Base-by-base conservation (phyloP, 2,888 invertebrate species). In the Hetaerina titia region DNA sequence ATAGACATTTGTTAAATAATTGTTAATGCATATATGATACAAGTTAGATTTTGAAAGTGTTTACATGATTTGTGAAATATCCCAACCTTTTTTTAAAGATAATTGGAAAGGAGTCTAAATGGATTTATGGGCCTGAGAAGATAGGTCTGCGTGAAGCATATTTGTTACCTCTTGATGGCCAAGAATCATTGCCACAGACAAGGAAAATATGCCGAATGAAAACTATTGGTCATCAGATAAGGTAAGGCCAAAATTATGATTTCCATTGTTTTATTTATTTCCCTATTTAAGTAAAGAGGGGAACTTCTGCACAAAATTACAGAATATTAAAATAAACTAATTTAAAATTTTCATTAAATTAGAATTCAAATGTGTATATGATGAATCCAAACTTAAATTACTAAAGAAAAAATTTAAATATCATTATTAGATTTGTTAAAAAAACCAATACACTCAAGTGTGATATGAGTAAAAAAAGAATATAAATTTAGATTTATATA, bases 161-260 rank as follows among this genome's bases (percentile, higher is more conserved):
- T 64, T 81, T 58, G 94, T 45, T 94, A 25, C 89, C 94, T 45
- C 74, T 94, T 15, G 57, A 60, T 89, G 97, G 97, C 2, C 97
- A 97, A 96, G 98, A 97, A 96, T 96, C 97, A 13, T 96, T 97
- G 95, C 97, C 97, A 96, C 97, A 97, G 94, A 96, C 97, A 90
- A 97, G 97, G 96, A 98, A 98, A 97, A 97, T 98, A 95, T 98
- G 97, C 96, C 97, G 98, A 96, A 96, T 98, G 96, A 97, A 98
- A 96, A 98, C 98, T 58, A 98, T 98, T 96, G 98, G 98, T 96
- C 98, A 98, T 96, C 98, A 98, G 97, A 98, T 98, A 96, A 98
- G 98, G 98, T 98, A 97, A 96, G 95, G 95, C 89, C 31, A n/a
- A 45, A 11, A 87, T 69, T n/a, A 60, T 8, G 25, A 74, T 19